Base-by-base conservation (phyloP, 2,113 vertebrate genomes). In the Cinclus cinclus region DNA sequence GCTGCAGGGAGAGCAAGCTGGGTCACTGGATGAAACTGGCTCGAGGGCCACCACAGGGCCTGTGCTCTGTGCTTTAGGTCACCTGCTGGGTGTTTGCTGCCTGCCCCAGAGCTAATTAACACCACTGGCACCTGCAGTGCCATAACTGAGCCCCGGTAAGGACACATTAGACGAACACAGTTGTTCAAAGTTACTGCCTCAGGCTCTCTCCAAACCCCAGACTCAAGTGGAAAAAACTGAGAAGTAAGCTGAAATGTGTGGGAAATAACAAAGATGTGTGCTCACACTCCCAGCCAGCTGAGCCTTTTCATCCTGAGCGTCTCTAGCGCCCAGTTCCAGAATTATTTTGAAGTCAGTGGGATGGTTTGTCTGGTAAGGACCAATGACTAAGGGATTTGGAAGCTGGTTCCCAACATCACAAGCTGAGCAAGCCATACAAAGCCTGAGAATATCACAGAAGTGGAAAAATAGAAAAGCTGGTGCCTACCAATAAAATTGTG, bases 401-500 rank as follows among this genome's bases (percentile, higher is more conserved):
- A 89, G 71, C 83, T 75, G 37, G 33, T 42, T 92, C 69, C 85
- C 70, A 88, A 44, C 35, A 49, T 11, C 53, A 49, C 63, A 63
- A 70, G 41, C 55, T 68, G 79, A 95, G 65, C 49, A 74, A 90
- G 31, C 3, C 39, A 28, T 12, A 35, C 9, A 58, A 81, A 92
- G 35, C 56, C 65, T 47, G 52, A 77, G 60, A 77, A 14, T 7
- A 58, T 53, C 53, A 78, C n/a, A 78, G 56, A 87, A 64, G 31
- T 7, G 30, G 25, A 56, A 85, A 69, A 84, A 47, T 6, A 58
- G 82, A 77, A 58, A 84, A 84, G n/a, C 15, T 50, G 82, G 33
- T 22, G 47, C 97, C 97, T 98, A 99, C 99, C 99, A 99, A 98
- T 98, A 99, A 98, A 97, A 99, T 99, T 55, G 99, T 99, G 97